Conservation (phyloP, 2,797 vertebrate species). For the Masticophis lateralis region DNA sequence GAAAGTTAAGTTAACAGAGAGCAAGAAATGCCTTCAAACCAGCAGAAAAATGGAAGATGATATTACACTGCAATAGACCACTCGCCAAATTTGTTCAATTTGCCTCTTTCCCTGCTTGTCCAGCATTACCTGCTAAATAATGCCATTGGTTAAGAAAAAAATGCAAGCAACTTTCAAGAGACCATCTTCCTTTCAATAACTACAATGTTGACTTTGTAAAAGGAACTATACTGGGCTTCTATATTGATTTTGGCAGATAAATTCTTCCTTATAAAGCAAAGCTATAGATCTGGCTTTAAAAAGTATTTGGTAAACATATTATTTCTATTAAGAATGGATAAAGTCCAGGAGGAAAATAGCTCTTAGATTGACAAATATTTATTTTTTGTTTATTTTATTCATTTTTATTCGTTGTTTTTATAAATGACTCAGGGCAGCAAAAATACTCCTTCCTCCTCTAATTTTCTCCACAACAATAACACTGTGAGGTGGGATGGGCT, state of each 20-base stretch:
- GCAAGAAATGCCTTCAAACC: not conserved
- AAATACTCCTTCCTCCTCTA: too few species aligned
- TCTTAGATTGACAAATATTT: not conserved
- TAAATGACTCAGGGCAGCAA: too few species aligned
- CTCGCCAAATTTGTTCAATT: not conserved
- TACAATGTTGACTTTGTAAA: not conserved
- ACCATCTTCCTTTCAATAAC: not conserved
- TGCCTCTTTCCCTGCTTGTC: not conserved
- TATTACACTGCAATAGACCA: not conserved
- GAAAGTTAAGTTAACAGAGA: not conserved
- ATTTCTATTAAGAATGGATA: not conserved
- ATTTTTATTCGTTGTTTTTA: too few species aligned
- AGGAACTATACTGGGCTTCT: not conserved
- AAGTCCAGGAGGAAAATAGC: not conserved
- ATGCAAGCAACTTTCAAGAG: not conserved
- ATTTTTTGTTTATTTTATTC: too few species aligned
- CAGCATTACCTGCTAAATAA: not conserved
- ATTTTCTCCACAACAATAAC: too few species aligned
- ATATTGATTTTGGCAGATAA: not conserved
- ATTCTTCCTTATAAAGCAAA: not conserved
- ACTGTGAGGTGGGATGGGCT: too few species aligned
- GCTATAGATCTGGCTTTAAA: not conserved
- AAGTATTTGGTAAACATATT: not conserved
- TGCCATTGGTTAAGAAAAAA: not conserved
- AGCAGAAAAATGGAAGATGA: not conserved